These are phyloP conservation scores for Ammodytes dubius DNA, from an alignment of 2,113 vertebrate genomes.

Conservation along the genomic window DNA sequence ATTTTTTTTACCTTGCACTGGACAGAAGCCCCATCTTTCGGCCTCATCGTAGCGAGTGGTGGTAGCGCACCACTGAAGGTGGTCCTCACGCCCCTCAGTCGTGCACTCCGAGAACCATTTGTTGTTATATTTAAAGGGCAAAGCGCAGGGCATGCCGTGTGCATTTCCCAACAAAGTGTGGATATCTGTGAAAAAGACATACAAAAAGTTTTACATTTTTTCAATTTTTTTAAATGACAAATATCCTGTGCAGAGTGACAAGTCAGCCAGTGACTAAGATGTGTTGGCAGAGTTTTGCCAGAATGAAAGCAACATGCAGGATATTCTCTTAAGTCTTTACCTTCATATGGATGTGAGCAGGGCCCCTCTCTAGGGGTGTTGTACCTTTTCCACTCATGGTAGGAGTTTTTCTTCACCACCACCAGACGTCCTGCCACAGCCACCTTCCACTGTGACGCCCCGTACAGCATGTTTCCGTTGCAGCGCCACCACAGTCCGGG, in stretches of 20 bases:
- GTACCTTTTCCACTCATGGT: constrained; percentile 87
- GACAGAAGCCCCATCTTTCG: constrained; percentile 94
- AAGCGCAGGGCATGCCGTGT: constrained; percentile 89
- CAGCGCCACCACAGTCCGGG: constrained; percentile 90
- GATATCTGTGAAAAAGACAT: constrained; percentile 85
- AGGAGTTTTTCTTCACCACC: constrained; percentile 82
- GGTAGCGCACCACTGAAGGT: constrained; percentile 91
- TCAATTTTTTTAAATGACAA: not conserved
- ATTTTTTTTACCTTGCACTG: constrained; percentile 85
- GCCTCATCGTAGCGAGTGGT: constrained; percentile 89
- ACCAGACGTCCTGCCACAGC: constrained; percentile 80
- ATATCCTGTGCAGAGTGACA: not conserved
- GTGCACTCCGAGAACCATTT: constrained; percentile 93
- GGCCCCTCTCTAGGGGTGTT: constrained; percentile 85
- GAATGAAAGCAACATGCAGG: no score
- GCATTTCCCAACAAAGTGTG: constrained; percentile 92
- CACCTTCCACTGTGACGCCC: constrained; percentile 85
- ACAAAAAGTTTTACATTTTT: not conserved
- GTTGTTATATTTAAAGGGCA: constrained; percentile 93
- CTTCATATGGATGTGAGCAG: constrained; percentile 91
- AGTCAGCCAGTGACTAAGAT: constrained; percentile 26
- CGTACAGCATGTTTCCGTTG: constrained; percentile 81
- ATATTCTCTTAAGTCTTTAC: constrained; percentile 71
- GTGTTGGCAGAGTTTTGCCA: not conserved
- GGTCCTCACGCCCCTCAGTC: constrained; percentile 88